phyloP scores from a whole-genome alignment of 2,113 vertebrate genomes.

The Calidris pugnax region DNA sequence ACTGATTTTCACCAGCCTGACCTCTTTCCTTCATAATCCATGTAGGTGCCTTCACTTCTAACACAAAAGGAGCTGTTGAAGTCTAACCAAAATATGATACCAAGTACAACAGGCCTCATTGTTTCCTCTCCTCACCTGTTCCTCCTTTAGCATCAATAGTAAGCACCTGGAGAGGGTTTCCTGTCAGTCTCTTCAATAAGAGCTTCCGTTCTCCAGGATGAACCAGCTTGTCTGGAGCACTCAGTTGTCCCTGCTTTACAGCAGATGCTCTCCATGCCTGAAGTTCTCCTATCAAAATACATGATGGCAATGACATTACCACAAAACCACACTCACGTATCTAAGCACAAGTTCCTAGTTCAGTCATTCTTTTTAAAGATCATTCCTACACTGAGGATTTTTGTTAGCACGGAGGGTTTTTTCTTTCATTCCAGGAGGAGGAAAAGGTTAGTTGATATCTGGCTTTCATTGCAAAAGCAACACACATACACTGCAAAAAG shows the following conservation, averaged over 20 bases:
- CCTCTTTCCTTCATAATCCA: slow-evolving; percentile 7
- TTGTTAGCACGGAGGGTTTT: not conserved
- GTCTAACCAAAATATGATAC: not conserved
- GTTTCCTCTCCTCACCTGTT: not conserved
- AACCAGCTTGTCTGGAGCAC: not conserved
- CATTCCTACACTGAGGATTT: not conserved
- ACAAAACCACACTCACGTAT: not conserved
- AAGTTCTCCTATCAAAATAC: not conserved
- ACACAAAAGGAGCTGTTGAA: slow-evolving; percentile 30
- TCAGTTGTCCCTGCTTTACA: not conserved
- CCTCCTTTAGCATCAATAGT: not conserved
- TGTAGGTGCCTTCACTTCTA: not conserved
- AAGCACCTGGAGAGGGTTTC: not conserved
- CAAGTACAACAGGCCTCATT: not conserved
- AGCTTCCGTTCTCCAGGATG: not conserved
- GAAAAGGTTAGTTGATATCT: not conserved
- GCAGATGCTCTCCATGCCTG: not conserved
- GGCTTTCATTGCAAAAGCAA: not conserved
- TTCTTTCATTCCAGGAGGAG: slow-evolving; percentile 23
- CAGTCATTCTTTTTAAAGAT: not conserved
- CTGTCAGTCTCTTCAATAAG: not conserved
- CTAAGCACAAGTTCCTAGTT: not conserved
- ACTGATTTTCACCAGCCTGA: not conserved
- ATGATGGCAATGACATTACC: not conserved
- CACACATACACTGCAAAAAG: not conserved